Evolutionary conservation across 2,888 invertebrate species (phyloP), one percentile per base, ranked within the genome.

Genomic region (Gibbula magus): DNA sequence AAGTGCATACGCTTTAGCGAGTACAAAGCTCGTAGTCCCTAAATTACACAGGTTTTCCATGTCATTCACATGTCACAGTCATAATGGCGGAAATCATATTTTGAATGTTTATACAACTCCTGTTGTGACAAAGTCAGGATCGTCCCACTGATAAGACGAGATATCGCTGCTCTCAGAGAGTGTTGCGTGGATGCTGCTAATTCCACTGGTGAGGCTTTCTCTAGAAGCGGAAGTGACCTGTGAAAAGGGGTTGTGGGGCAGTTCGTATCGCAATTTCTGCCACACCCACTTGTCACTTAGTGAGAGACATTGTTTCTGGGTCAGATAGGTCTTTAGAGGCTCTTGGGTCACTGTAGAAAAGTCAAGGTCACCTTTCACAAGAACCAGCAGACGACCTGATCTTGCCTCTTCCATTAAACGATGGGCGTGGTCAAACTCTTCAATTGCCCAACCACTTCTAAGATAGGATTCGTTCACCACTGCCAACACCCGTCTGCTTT

Each of bases 341-440:
- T 70, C 70, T 35, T 70, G 70, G 4, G 70, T 70, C 5, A 70
- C 70, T 35, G 35, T 1, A 1, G 70, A 70, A 35, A 20, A n/a
- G 70, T 70, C 70, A 70, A 70, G n/a, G 35, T 70, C 70, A 70
- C 70, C 70, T 4, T 70, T 32, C 20, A 70, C 18, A 18, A 70
- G n/a, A 35, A 70, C 70, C 10, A 70, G 70, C 70, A 70, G 25
- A 70, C 70, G 70, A 25, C 70, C 70, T 70, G 70, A 35, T 35
- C 35, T 70, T 35, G 70, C 35, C 35, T 70, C 70, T 39, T 70
- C 70, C 70, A 70, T 70, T 35, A 70, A 35, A 35, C 70, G 70
- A 39, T 70, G 70, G n/a, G 70, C 32, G 10, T 32, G 35, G 39
- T 70, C 70, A 35, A 70, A 70, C 35, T 70, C 70, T 70, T 70